Evolutionary conservation across 2,797 vertebrate species (phyloP).

Genomic region (Hozukius guyotensis): DNA sequence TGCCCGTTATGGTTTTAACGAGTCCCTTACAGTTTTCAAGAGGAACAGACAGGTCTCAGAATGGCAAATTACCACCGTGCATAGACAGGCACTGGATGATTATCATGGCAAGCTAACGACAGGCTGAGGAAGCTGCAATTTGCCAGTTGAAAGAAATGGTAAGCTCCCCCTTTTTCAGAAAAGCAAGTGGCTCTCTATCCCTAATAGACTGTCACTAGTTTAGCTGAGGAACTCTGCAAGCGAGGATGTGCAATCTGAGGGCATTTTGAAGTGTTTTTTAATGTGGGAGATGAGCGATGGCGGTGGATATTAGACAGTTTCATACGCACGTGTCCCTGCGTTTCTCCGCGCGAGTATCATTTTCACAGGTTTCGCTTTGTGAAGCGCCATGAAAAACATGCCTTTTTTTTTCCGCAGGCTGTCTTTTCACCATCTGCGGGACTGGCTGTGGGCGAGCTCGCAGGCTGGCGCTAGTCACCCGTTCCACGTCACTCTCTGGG

Average conservation of each 20-base stretch:
- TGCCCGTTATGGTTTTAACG: conserved; percentile 75
- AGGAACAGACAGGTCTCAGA: conserved; percentile 76
- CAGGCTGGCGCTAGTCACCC: conserved; percentile 66
- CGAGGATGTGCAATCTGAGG: conserved; percentile 51
- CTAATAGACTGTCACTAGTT: conserved; percentile 72
- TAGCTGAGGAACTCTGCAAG: conserved; percentile 47
- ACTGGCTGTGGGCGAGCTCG: conserved; percentile 62
- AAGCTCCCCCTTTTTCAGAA: conserved; percentile 29
- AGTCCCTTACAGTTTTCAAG: conserved; percentile 74
- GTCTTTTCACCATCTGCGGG: conserved; percentile 62
- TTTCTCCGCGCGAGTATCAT: conserved; percentile 28
- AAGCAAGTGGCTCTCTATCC: conserved; percentile 67
- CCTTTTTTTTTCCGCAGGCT: conserved; percentile 67
- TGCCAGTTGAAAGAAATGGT: conserved; percentile 77
- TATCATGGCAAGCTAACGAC: conserved; percentile 76
- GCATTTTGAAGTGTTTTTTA: conserved; percentile 65
- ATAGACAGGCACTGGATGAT: conserved; percentile 73
- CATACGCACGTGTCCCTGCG: conserved; percentile 13
- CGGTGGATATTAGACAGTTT: conserved; percentile 26
- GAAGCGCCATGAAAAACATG: conserved; percentile 48
- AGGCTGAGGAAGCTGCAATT: conserved; percentile 80
- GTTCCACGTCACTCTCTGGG: conserved; percentile 56
- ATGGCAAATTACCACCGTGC: conserved; percentile 78
- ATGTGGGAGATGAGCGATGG: conserved; percentile 44
- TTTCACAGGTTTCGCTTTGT: conserved; percentile 64